A percentile compares a stretch with the other conserved stretches of the same genome.
Evolutionary conservation across 2,113 vertebrate genomes (phyloP).

Genomic region (Scytalopus superciliaris): DNA sequence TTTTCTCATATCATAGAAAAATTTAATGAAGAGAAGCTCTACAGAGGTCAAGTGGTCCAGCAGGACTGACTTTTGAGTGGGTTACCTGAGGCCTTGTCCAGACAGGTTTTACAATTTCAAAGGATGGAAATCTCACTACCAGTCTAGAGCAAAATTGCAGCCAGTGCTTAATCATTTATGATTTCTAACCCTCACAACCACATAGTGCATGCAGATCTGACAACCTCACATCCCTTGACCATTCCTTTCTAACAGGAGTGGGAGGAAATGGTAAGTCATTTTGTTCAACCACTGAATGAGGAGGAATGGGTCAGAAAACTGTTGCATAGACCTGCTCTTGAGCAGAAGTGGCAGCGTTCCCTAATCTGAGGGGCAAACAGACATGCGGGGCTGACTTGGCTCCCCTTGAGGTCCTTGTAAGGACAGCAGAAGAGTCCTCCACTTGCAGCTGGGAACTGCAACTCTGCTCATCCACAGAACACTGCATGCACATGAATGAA

Average conservation of each 20-base stretch:
- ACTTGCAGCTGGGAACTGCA: not conserved
- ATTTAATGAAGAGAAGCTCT: not conserved
- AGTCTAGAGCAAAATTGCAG: not conserved
- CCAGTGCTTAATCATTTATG: not conserved
- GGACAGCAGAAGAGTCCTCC: not conserved
- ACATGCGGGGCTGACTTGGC: not conserved
- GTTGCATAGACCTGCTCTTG: not conserved
- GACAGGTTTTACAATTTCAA: not conserved
- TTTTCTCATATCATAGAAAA: not conserved
- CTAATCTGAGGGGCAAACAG: not conserved
- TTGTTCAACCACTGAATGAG: accelerated
- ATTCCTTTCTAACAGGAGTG: not conserved
- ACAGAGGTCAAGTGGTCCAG: not conserved
- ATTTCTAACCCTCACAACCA: not conserved
- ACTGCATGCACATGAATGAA: accelerated
- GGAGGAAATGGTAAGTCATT: not conserved
- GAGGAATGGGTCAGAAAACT: not conserved
- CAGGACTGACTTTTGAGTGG: not conserved
- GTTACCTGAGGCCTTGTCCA: not conserved
- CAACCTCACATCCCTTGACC: not conserved
- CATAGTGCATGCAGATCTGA: accelerated
- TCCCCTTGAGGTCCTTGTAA: not conserved
- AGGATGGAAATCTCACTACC: not conserved
- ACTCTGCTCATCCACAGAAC: not conserved
- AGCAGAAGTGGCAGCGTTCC: not conserved